Conservation (phyloP, 2,888 invertebrate species). For the Ennomos fuscantarius region DNA sequence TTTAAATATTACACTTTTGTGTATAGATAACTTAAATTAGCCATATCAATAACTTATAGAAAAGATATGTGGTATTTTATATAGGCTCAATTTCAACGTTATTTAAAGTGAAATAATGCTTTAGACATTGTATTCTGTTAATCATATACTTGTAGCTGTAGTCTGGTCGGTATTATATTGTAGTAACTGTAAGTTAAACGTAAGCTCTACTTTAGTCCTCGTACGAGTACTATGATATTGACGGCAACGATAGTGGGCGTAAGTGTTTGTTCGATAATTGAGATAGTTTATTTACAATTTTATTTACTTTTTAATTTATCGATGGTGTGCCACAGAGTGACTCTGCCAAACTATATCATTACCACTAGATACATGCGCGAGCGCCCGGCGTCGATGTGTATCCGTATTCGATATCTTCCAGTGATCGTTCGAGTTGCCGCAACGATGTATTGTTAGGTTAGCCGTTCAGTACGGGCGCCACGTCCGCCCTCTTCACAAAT, state of each 20-base stretch:
- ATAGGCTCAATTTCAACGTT: constrained; percentile 85
- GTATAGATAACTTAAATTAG: constrained; percentile 86
- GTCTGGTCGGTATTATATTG: constrained; percentile 83
- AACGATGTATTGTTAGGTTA: constrained; percentile 77
- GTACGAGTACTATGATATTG: constrained; percentile 81
- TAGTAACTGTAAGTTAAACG: constrained; percentile 66
- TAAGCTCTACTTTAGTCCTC: constrained; percentile 77
- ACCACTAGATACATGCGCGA: constrained; percentile 66
- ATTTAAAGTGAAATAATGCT: constrained; percentile 85
- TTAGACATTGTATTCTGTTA: constrained; percentile 82
- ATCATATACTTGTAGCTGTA: constrained; percentile 83
- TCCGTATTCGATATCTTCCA: constrained; percentile 80
- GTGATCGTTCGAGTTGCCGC: constrained; percentile 77
- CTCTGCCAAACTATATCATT: constrained; percentile 85
- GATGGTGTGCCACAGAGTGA: constrained; percentile 85
- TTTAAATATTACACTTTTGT: constrained; percentile 85
- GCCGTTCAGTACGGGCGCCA: constrained; percentile 57
- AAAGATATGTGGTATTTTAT: constrained; percentile 86
- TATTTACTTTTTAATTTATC: constrained; percentile 84
- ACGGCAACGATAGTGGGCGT: constrained; percentile 82
- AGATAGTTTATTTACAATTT: constrained; percentile 83
- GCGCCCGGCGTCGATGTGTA: constrained; percentile 55
- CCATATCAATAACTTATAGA: constrained; percentile 86
- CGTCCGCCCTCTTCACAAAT: constrained; percentile 79
- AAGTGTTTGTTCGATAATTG: constrained; percentile 80